Percentiles rank a stretch among this genome's conserved stretches.
Evolutionary conservation across 2,888 invertebrate genomes (phyloP).

Genomic region (Diarsia mendica): DNA sequence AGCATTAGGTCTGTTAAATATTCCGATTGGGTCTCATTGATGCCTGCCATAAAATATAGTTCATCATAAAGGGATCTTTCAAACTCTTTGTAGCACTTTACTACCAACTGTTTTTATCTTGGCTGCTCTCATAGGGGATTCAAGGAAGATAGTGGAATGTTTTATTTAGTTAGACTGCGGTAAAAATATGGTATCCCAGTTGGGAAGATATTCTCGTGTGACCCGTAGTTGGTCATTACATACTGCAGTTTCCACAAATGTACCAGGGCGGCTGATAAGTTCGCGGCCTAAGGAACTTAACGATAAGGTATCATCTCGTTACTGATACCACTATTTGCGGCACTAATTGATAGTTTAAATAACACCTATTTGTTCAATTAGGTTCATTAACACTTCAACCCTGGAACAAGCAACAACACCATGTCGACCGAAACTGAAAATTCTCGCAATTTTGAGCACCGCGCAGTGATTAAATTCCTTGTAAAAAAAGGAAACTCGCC

Average conservation of each 20-base stretch:
- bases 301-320: too few relatives aligned
- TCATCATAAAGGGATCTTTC: constrained; percentile 68
- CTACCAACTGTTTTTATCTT: constrained; percentile 52
- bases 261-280: too few relatives aligned
- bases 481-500: too few relatives aligned
- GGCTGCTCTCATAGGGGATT: constrained; percentile 24
- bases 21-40: constrained; percentile 66
- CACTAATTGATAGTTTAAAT: too few relatives aligned
- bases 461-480: too few relatives aligned
- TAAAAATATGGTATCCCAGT: constrained; percentile 37
- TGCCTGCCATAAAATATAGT: constrained; percentile 64
- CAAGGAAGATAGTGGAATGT: constrained; percentile 19
- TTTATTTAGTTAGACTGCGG: constrained; percentile 39
- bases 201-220: constrained; percentile 41
- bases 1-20: constrained; percentile 61
- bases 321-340: too few relatives aligned
- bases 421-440: too few relatives aligned
- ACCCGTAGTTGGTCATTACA: constrained; percentile 17
- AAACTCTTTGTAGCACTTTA: constrained; percentile 70
- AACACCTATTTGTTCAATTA: too few relatives aligned
- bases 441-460: too few relatives aligned
- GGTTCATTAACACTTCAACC: too few relatives aligned
- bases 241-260: constrained; percentile 32
- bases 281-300: too few relatives aligned
- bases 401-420: too few relatives aligned